These are phyloP conservation scores for Drosophila paulistorum DNA, from an alignment of 1,140 invertebrate genomes.

Conservation along the genomic window DNA sequence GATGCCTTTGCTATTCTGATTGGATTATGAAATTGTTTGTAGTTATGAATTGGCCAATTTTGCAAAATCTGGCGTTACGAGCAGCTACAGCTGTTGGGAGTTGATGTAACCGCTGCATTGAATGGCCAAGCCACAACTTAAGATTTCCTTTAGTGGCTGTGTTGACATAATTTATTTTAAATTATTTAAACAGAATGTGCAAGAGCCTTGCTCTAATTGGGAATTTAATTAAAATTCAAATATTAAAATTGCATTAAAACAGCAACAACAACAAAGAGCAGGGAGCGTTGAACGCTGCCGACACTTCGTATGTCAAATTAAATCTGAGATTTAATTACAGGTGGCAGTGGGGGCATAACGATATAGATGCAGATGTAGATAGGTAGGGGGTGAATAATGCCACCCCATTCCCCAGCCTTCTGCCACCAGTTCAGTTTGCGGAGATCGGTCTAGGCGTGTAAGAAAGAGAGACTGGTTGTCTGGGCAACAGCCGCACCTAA, in stretches of 20 bases:
- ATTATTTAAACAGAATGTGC: constrained; percentile 56
- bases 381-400: background rate
- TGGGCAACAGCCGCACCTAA: constrained; percentile 55
- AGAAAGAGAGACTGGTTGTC: constrained; percentile 26
- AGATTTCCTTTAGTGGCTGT: constrained; percentile 38
- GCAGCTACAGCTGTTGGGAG: background rate
- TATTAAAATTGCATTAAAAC: constrained; percentile 66
- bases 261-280: constrained; percentile 29
- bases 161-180: constrained; percentile 52
- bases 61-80: background rate
- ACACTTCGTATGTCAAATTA: constrained; percentile 57
- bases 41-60: background rate
- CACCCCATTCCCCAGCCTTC: background rate
- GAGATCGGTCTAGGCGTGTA: constrained; percentile 17
- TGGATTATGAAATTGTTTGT: constrained; percentile 11
- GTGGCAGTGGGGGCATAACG: background rate
- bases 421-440: background rate
- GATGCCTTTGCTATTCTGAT: background rate
- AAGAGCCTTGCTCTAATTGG: constrained; percentile 44
- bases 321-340: constrained; percentile 63
- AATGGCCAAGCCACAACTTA: constrained; percentile 43
- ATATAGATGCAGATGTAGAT: background rate
- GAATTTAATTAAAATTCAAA: constrained; percentile 69
- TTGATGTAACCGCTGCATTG: constrained; percentile 41
- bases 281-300: constrained; percentile 28